These are phyloP conservation scores for Myrmophylax atrothorax DNA, from an alignment of 2,113 vertebrate genomes.

Conservation along the genomic window DNA sequence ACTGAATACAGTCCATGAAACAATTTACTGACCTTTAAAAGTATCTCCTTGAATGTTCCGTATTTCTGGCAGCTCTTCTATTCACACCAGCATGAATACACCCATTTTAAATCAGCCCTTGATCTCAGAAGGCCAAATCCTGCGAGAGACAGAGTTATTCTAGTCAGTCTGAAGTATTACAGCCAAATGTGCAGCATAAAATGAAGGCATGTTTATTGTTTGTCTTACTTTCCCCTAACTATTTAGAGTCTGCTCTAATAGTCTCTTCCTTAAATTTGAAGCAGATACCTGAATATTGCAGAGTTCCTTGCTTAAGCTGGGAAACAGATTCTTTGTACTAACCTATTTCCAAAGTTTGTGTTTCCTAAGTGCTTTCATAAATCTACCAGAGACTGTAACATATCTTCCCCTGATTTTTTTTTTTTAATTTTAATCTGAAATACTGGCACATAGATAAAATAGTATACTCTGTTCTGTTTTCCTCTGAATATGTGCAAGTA, in stretches of 20 bases:
- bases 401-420: background rate
- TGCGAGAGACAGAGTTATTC: background rate
- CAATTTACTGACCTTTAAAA: slow-evolving; percentile 26
- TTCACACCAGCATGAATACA: background rate
- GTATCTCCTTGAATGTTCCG: background rate
- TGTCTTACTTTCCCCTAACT: slow-evolving; percentile 16
- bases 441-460: slow-evolving; percentile 3
- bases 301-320: background rate
- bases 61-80: slow-evolving; percentile 18
- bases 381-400: background rate
- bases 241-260: background rate
- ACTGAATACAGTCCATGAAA: background rate
- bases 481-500: slow-evolving; percentile 1
- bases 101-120: slow-evolving; percentile 24
- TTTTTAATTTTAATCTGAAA: slow-evolving; percentile 37
- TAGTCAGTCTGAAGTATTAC: slow-evolving; percentile 26
- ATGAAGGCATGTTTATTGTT: slow-evolving; percentile 32
- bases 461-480: slow-evolving; percentile 20
- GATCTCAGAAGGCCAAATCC: slow-evolving; percentile 22
- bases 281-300: background rate
- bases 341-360: slow-evolving; percentile 37
- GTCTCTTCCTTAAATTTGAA: slow-evolving; percentile 12
- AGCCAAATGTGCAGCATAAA: slow-evolving; percentile 30
- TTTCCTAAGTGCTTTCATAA: slow-evolving; percentile 33
- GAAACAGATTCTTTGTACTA: background rate